Evolutionary conservation across 2,888 invertebrate species (phyloP), one percentile per base, ranked within the genome.

Genomic region (Hirtodrosophila alboralis): DNA sequence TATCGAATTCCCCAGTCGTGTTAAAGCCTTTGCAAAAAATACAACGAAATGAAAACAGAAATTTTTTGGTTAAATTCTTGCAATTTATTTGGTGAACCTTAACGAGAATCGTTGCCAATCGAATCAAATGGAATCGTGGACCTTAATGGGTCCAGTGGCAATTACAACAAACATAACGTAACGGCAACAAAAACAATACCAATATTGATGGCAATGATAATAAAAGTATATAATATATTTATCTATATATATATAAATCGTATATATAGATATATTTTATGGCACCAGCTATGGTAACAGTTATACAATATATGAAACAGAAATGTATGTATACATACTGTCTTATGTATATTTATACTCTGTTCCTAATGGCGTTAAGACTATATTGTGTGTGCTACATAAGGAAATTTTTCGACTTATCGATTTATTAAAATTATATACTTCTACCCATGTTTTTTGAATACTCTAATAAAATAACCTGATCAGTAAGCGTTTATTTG

Each of bases 121-220:
- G 59, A 68, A 33, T 30, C 43, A 18, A 59, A 62, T 34, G 45
- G 60, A 69, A 58, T 64, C 14, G 61, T 45, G 52, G 31, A 14
- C 37, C 56, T 36, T 21, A 18, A 45, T 30, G 36, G 41, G 31
- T 48, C 47, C 58, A 44, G 53, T 49, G 37, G 44, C 72, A 75
- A 75, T 75, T 71, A 75, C 68, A 69, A 69, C 66, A 69, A 75
- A 23, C 23, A 8, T 49, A 36, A 36, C 28, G 33, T 28, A 52
- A 9, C n/a, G n/a, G n/a, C n/a, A n/a, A 34, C 34, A 33, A 9
- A 38, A 27, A 28, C 44, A 47, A 28, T 13, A 47, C 36, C 28
- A 28, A 28, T n/a, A 37, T 2, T 37, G 12, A 3, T 18, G 10
- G 23, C 23, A 23, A 23, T 23, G 23, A 23, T 23, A 53, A 23